Evolutionary conservation across 2,113 vertebrate species (phyloP).

Genomic region (Muscicapa adusta): DNA sequence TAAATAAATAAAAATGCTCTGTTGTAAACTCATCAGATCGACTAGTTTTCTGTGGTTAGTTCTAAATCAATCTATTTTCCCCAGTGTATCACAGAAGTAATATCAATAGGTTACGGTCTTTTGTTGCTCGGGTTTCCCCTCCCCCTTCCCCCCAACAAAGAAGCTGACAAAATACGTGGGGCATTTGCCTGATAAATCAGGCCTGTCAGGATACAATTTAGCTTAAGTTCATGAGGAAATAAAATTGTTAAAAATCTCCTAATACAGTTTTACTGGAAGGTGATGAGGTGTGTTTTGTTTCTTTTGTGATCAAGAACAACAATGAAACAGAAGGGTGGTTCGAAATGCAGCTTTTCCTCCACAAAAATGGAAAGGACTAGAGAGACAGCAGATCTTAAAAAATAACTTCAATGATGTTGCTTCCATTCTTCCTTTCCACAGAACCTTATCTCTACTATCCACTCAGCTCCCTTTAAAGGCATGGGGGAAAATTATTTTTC

Average conservation of each 20-base stretch:
- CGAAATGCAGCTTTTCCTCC: not conserved
- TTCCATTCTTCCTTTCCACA: not conserved
- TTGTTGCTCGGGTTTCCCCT: slow-evolving; percentile 51
- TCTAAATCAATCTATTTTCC: slow-evolving; percentile 42
- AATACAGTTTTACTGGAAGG: not conserved
- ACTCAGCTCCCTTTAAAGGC: not conserved
- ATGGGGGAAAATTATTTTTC: not conserved
- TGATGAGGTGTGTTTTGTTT: not conserved
- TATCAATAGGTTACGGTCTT: slow-evolving; percentile 56
- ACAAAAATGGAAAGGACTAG: not conserved
- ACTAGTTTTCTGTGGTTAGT: slow-evolving; percentile 29
- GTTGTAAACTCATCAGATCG: slow-evolving; percentile 38
- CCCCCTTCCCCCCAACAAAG: slow-evolving; percentile 49
- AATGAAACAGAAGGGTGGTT: not conserved
- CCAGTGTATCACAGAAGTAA: not conserved
- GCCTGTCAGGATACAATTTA: not conserved
- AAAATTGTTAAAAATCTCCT: not conserved
- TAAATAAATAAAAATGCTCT: slow-evolving; percentile 40
- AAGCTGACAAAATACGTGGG: slow-evolving; percentile 16
- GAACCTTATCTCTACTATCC: not conserved
- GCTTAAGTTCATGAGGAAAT: not conserved
- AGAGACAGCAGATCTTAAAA: not conserved
- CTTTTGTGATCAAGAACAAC: not conserved
- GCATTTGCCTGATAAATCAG: slow-evolving; percentile 27
- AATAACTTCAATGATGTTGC: rapidly evolving